Percentiles rank a stretch among this genome's conserved stretches.
Conservation (phyloP, 1,140 invertebrate species). For the Magallana angulata region DNA sequence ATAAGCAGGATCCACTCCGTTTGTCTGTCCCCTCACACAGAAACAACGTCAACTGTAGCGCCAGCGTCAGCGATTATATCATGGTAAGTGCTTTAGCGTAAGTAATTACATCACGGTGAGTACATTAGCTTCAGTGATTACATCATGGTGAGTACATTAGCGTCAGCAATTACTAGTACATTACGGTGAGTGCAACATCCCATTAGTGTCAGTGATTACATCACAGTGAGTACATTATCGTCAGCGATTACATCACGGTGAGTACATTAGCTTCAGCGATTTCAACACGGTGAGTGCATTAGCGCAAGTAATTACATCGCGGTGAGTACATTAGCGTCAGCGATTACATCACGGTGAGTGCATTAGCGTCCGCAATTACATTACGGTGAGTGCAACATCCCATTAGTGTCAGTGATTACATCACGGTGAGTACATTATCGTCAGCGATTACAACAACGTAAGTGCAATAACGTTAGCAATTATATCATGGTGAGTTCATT, state of each 20-base stretch:
- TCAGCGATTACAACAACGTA: too few species aligned
- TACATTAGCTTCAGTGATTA: background rate
- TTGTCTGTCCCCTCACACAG: background rate
- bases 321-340: background rate
- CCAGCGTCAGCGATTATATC: background rate
- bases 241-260: background rate
- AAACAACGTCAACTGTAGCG: constrained; percentile 6
- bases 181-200: too few species aligned
- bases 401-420: background rate
- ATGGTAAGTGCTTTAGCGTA: background rate
- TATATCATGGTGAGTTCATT: background rate
- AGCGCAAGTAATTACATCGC: background rate
- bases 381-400: background rate
- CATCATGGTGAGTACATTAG: background rate
- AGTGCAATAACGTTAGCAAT: background rate
- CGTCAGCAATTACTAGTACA: too few species aligned
- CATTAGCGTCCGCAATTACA: background rate
- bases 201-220: background rate
- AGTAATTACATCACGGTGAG: too few species aligned
- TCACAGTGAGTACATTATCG: background rate
- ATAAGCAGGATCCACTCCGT: background rate
- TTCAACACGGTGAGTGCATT: too few species aligned
- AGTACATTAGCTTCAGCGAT: background rate
- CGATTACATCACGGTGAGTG: too few species aligned
- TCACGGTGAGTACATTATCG: background rate